These are phyloP conservation scores for Penelope pileata DNA, from an alignment of 2,113 vertebrate genomes.

Conservation along the genomic window DNA sequence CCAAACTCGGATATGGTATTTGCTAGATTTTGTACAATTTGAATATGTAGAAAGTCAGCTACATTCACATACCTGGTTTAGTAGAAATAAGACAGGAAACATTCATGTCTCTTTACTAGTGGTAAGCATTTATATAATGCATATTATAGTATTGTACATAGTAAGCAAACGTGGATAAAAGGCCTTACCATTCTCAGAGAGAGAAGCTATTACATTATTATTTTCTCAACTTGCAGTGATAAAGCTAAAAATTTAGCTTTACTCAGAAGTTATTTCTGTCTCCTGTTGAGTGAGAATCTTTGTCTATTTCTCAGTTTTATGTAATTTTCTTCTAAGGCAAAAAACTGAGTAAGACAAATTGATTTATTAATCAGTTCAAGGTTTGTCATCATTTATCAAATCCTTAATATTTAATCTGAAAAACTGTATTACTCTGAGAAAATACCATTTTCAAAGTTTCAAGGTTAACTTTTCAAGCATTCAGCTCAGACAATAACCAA, in stretches of 20 bases:
- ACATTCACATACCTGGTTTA: not conserved
- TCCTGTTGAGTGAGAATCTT: not conserved
- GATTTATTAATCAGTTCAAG: conserved; percentile 8
- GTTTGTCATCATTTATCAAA: not conserved
- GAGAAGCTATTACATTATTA: not conserved
- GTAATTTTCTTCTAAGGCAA: not conserved
- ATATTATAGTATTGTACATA: not conserved
- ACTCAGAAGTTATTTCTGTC: not conserved
- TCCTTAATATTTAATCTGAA: not conserved
- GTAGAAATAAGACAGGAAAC: not conserved
- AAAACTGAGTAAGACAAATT: not conserved
- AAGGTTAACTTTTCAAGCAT: conserved; percentile 14
- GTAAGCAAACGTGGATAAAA: not conserved
- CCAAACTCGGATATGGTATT: not conserved
- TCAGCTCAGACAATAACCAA: not conserved
- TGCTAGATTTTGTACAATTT: not conserved
- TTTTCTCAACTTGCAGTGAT: not conserved
- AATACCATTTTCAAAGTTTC: conserved; percentile 2
- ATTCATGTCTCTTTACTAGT: not conserved
- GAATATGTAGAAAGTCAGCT: not conserved
- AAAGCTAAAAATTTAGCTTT: not conserved
- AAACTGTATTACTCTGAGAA: not conserved
- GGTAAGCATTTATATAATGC: not conserved
- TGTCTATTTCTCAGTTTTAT: not conserved
- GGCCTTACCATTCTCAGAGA: not conserved